phyloP scores from a whole-genome alignment of 2,113 vertebrate species.

The Rhinogobius similis region DNA sequence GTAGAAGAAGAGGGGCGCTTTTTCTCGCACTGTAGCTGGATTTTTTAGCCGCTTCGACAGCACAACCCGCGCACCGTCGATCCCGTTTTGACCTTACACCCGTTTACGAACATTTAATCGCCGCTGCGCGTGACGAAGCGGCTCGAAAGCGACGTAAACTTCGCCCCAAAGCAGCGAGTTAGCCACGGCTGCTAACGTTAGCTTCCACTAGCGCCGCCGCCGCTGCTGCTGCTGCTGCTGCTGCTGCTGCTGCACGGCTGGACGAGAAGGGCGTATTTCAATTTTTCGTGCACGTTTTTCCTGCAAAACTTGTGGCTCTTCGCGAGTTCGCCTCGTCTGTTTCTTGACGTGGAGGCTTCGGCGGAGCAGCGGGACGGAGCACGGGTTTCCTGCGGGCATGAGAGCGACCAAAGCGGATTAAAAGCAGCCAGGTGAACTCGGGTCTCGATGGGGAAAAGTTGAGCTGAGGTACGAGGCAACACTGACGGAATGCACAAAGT shows the following conservation, averaged over 20 bases:
- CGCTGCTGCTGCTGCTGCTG: no score
- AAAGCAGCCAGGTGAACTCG: slow-evolving; percentile 34
- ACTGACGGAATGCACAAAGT: slow-evolving; percentile 53
- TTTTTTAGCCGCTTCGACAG: slow-evolving; percentile 31
- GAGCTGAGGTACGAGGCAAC: slow-evolving; percentile 70
- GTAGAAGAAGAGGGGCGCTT: slow-evolving; percentile 56
- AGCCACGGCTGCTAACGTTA: slow-evolving; percentile 65
- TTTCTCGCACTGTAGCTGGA: slow-evolving; percentile 47
- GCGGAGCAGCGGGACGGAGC: slow-evolving; percentile 44
- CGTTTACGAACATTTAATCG: neutral
- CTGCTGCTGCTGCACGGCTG: slow-evolving; percentile 22
- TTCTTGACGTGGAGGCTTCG: slow-evolving; percentile 6
- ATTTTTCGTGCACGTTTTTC: slow-evolving; percentile 46
- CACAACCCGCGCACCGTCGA: neutral
- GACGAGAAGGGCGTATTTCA: slow-evolving; percentile 59
- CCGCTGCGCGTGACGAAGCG: slow-evolving; percentile 3
- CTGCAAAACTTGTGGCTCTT: slow-evolving; percentile 38
- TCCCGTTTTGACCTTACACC: neutral
- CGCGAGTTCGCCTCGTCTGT: slow-evolving; percentile 20
- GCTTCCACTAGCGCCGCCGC: slow-evolving; percentile 55
- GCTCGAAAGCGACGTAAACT: slow-evolving; percentile 50
- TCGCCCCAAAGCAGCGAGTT: slow-evolving; percentile 64
- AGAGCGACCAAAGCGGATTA: slow-evolving; percentile 58
- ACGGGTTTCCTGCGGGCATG: slow-evolving; percentile 39
- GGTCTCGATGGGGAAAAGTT: slow-evolving; percentile 76